Evolutionary conservation across 2,113 vertebrate species (phyloP).

Genomic region (Lanius ludovicianus): DNA sequence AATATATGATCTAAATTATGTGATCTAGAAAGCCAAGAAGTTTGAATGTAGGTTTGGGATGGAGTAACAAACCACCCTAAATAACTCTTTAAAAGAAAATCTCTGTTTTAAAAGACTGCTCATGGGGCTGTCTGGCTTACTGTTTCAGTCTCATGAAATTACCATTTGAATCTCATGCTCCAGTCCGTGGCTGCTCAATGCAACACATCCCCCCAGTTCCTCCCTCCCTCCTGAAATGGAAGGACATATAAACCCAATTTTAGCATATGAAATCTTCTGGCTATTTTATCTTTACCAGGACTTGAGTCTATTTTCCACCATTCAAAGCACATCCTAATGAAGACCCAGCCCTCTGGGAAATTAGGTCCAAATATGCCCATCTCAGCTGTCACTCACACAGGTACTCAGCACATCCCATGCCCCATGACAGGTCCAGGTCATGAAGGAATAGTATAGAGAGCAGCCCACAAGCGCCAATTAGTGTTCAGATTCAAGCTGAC

Average conservation of each 20-base stretch:
- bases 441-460: neutral
- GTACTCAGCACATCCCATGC: neutral
- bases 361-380: neutral
- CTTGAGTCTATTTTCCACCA: neutral
- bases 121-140: neutral
- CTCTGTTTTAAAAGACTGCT: neutral
- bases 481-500: neutral
- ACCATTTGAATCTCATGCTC: neutral
- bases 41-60: neutral
- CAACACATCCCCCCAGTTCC: neutral
- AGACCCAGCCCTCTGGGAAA: neutral
- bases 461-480: constrained; percentile 5
- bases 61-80: neutral
- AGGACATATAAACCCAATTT: neutral
- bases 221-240: neutral
- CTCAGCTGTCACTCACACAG: neutral
- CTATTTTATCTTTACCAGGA: neutral
- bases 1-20: neutral
- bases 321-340: neutral
- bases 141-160: neutral
- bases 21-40: neutral
- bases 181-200: neutral
- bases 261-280: neutral
- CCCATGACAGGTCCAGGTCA: neutral
- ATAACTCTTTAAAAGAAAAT: neutral